Evolutionary conservation across 2,797 vertebrate species (phyloP), one percentile per base, ranked within the genome.

Genomic region (Enteromius fasciolatus): DNA sequence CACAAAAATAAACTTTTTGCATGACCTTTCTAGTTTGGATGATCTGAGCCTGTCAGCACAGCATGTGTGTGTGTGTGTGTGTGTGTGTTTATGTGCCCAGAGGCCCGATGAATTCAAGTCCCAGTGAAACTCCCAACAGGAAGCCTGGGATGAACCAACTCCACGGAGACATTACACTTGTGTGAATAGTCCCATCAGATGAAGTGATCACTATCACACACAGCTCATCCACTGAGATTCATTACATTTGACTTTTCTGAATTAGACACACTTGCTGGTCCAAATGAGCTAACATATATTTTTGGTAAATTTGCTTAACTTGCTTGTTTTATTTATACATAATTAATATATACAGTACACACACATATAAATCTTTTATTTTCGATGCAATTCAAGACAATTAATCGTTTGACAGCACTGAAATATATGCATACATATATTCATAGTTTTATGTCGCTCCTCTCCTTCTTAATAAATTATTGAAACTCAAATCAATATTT

Each of bases 311-410:
- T 25, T 41, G 36, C 39, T 17, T 15, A 10, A 79, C 74, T 73
- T 84, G 57, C 17, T 80, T n/a, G 76, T 70, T 39, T 39, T 39
- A 39, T 39, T 9, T 39, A 39, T 39, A 39, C 8, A 39, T 39
- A 39, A 8, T 7, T 39, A 39, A 39, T 39, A 39, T 39, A 39
- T 9, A 39, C 8, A 39, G 39, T 39, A 39, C 7, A 39, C 39
- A 1, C 6, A 39, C 39, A 39, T 5, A 0, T 33, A 33, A 33
- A 33, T 33, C 33, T 33, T 33, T 33, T 33, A 33, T 33, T 33
- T 33, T 33, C 0, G 33, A 33, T 33, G 33, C 33, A 33, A 5
- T 33, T 33, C 4, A 33, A 5, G 33, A 33, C 33, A 33, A 5
- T 33, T 33, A 33, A 33, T 33, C 3, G 33, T 33, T 33, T 33